Base-by-base conservation (phyloP, 2,888 invertebrate genomes). In the Agrotis puta region DNA sequence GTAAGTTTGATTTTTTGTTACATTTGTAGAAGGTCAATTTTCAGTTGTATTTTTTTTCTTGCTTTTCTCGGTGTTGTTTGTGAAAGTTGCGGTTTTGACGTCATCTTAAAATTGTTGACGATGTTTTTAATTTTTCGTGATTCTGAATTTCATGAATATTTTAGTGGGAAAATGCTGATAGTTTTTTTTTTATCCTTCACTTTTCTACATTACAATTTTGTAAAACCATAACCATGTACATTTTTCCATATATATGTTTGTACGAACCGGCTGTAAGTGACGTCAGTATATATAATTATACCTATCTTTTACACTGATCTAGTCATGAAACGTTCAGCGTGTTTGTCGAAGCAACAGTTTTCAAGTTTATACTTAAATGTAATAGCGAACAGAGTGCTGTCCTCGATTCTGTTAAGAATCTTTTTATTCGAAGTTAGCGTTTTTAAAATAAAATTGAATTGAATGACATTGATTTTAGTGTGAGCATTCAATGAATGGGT, bases 321-420 rank as follows among this genome's bases (percentile, higher is more conserved):
- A 50, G 5, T 11, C 39, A 50, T 47, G 1, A 22, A 39, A 47
- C 18, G 9, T n/a, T n/a, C 47, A 16, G 50, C 53, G 58, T 76
- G 62, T 68, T 58, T 22, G 56, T 20, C 1, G 69, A 81, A 77
- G 77, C 77, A 77, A 77, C 77, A 77, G 77, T 81, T 77, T 63
- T 22, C 3, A 53, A 22, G 50, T 54, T n/a, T 64, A 74, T 64
- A 75, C 4, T 16, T 79, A 24, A 50, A 53, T 59, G 33, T 79
- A 64, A 59, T 79, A 74, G 74, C 39, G 48, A 59, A 9, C 47
- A 53, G 20, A n/a, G 18, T 24, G 56, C 14, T n/a, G 45, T 51
- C 24, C 13, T n/a, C n/a, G n/a, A n/a, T 13, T 14, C 13, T 14
- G 9, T 18, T 11, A n/a, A 14, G 56, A 27, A 50, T 45, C n/a